Conservation (phyloP, 1,140 invertebrate species). For the Hypsibius dujardini region DNA sequence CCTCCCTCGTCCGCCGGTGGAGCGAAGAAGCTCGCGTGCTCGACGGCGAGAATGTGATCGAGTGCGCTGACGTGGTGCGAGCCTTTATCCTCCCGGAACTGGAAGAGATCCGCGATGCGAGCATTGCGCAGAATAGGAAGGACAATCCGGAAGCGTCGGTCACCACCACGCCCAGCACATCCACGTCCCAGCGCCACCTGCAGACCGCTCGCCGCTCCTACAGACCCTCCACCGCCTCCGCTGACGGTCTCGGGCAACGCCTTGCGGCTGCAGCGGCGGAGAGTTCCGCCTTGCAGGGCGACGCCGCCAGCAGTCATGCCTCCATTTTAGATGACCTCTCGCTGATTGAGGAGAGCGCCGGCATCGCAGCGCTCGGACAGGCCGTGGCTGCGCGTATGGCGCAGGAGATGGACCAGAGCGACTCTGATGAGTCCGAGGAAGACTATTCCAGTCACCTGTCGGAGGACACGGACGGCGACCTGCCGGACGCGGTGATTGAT, state of each 20-base stretch:
- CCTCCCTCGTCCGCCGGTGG: slow-evolving; percentile 58
- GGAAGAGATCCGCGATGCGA: not conserved
- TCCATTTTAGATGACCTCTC: not conserved
- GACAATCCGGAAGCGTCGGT: no score
- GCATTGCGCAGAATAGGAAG: not conserved
- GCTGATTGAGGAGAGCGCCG: not conserved
- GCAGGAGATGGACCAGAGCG: not conserved
- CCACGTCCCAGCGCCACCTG: no score
- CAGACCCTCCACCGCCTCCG: not conserved
- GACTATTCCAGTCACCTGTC: slow-evolving; percentile 9
- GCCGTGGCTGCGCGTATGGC: not conserved
- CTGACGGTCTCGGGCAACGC: not conserved
- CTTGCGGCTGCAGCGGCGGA: no score
- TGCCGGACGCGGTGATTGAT: not conserved
- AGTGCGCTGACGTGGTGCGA: slow-evolving; percentile 39
- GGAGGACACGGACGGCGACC: not conserved
- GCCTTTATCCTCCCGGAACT: not conserved
- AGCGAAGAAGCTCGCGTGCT: slow-evolving; percentile 62
- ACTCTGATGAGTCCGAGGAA: not conserved
- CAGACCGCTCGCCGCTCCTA: not conserved
- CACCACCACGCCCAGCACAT: no score
- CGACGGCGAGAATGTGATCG: slow-evolving; percentile 62
- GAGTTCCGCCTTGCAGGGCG: no score
- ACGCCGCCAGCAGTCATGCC: not conserved
- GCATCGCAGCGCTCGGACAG: not conserved